Base-by-base conservation (phyloP, 2,888 invertebrate species). In the Oeneis ivallda region DNA sequence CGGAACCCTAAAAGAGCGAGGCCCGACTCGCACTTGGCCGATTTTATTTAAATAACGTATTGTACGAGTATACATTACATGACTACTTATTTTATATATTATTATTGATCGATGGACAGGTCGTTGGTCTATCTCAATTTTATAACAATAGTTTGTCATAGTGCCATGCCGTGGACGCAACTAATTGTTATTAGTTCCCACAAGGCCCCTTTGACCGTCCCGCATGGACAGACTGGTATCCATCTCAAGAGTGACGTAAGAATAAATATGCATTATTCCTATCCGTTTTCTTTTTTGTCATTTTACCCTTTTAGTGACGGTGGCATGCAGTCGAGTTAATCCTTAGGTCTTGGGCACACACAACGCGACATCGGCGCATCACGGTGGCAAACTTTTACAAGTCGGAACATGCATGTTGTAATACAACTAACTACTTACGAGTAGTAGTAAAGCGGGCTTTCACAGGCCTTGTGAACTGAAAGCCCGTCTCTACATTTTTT, bases 301-400 rank as follows among this genome's bases (percentile, higher is more conserved):
- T 70, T 79, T 78, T 72, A 69, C 74, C 75, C 75, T 68, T 71
- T 72, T 65, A 73, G 77, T 77, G 75, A 75, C 67, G 61, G 56
- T 70, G 67, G 64, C 66, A 68, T 76, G 73, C 78, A 49, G 37
- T 49, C 75, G 79, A 76, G 70, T 74, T 82, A 81, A 83, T 84
- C 78, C 15, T 17, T 47, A 47, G 9, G 17, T 9, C 47, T 17
- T 47, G 17, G 47, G 1, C 47, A 47, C 8, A 47, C 47, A 47
- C 8, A 47, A 47, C 17, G 47, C 9, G 15, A 10, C 9, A 8
- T 2, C 47, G 10, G 47, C 47, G 47, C 3, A 7, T n/a, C 15
- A n/a, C 7, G 1, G n/a, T 15, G 15, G 1, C 45, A 45, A 15
- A 6, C 7, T 45, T n/a, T 13, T 13, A 1, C 6, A 43, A 13